Conservation (phyloP, 2,888 invertebrate species). For the Sepiola atlantica region DNA sequence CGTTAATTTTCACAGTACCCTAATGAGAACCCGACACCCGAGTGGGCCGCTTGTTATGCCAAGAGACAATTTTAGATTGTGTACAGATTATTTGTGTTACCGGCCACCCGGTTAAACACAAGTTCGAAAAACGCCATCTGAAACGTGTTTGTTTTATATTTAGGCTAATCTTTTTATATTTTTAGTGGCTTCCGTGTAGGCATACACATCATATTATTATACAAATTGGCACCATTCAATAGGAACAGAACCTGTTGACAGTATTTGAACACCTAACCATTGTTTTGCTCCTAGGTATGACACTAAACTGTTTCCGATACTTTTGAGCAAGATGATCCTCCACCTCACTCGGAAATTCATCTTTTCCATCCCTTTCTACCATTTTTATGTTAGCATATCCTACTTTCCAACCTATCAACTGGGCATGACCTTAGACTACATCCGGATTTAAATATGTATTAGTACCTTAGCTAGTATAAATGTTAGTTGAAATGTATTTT, state of each 20-base stretch:
- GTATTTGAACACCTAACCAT: too few relatives aligned
- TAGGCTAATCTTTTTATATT: conserved; percentile 15
- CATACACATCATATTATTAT: background rate
- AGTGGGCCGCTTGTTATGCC: background rate
- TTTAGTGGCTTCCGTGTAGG: background rate
- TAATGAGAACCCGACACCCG: conserved; percentile 22
- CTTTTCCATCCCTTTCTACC: too few relatives aligned
- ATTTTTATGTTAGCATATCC: too few relatives aligned
- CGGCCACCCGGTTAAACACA: background rate
- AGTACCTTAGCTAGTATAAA: too few relatives aligned
- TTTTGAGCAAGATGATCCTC: too few relatives aligned
- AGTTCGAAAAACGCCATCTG: background rate
- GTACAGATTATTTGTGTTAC: background rate
- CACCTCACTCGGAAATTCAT: too few relatives aligned
- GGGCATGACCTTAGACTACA: too few relatives aligned
- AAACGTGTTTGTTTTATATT: background rate
- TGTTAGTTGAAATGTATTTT: too few relatives aligned
- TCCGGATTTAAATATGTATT: too few relatives aligned
- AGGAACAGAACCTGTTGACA: background rate
- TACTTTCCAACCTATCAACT: too few relatives aligned
- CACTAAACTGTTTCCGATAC: too few relatives aligned
- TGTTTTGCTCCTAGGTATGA: too few relatives aligned
- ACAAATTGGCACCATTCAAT: background rate
- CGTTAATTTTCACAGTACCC: conserved; percentile 4
- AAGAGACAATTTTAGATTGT: background rate